A percentile compares a stretch with the other conserved stretches of the same genome.
phyloP scores from a whole-genome alignment of 2,113 vertebrate genomes.

The Sterrhoptilus dennistouni region DNA sequence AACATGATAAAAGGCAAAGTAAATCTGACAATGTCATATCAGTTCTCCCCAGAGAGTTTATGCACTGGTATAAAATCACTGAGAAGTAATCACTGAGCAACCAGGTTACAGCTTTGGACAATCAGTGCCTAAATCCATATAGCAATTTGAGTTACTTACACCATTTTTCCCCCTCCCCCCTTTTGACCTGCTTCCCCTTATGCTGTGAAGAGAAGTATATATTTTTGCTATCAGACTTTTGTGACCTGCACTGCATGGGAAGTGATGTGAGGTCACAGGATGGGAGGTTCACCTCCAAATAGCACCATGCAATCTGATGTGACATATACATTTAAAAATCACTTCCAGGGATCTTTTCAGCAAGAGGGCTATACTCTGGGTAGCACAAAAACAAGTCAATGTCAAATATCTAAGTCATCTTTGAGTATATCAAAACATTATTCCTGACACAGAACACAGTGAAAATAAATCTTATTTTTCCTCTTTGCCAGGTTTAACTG shows the following conservation, averaged over 20 bases:
- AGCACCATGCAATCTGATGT: constrained; percentile 16
- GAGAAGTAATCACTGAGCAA: constrained; percentile 35
- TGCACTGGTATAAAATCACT: constrained; percentile 36
- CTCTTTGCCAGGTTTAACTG: neutral
- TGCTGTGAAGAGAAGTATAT: constrained; percentile 4
- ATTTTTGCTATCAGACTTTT: constrained; percentile 23
- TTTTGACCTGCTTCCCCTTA: constrained; percentile 24
- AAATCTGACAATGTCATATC: neutral
- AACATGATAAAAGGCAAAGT: neutral
- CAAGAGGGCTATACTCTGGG: neutral
- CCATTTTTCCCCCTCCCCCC: neutral
- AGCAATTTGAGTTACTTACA: constrained; percentile 26
- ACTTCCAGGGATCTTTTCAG: neutral
- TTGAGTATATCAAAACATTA: neutral
- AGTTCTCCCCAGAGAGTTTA: constrained; percentile 1
- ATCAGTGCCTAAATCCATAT: constrained; percentile 4
- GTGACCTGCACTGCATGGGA: neutral
- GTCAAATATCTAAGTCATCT: neutral
- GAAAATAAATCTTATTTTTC: neutral
- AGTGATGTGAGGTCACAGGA: constrained; percentile 20
- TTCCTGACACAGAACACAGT: neutral
- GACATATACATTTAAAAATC: constrained; percentile 8
- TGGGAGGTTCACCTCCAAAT: neutral
- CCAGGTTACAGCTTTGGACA: constrained; percentile 22
- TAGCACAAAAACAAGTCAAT: neutral